Conservation (phyloP, 1,140 invertebrate species). For the Saccostrea echinata region DNA sequence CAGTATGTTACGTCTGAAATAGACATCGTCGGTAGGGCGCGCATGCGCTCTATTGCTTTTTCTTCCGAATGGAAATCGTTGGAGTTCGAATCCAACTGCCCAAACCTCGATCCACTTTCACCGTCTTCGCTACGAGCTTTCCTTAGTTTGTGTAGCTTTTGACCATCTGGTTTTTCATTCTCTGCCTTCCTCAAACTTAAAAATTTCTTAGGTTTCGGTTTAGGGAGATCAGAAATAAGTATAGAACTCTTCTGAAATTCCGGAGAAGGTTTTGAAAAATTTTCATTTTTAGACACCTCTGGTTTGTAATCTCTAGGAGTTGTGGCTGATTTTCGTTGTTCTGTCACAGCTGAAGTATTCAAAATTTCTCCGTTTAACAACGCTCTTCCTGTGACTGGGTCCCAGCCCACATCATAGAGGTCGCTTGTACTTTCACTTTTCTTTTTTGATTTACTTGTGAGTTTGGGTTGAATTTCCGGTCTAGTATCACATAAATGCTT, state of each 20-base stretch:
- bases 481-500: not conserved
- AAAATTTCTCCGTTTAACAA: not conserved
- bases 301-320: not conserved
- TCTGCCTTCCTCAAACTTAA: not conserved
- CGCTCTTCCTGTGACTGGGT: not conserved
- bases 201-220: not conserved
- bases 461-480: not conserved
- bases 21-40: not conserved
- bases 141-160: not conserved
- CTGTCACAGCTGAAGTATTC: not conserved
- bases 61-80: not conserved
- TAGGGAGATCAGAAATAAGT: not conserved
- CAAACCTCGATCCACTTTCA: not conserved
- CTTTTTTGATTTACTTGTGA: not conserved
- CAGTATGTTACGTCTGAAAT: not conserved
- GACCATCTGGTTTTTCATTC: not conserved
- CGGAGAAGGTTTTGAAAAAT: not conserved
- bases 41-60: not conserved
- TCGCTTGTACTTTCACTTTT: not conserved
- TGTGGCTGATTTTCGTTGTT: not conserved
- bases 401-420: not conserved
- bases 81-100: not conserved
- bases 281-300: not conserved
- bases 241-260: not conserved
- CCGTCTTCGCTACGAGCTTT: not conserved